Conservation (phyloP, 2,113 vertebrate species). For the Seriola quinqueradiata region DNA sequence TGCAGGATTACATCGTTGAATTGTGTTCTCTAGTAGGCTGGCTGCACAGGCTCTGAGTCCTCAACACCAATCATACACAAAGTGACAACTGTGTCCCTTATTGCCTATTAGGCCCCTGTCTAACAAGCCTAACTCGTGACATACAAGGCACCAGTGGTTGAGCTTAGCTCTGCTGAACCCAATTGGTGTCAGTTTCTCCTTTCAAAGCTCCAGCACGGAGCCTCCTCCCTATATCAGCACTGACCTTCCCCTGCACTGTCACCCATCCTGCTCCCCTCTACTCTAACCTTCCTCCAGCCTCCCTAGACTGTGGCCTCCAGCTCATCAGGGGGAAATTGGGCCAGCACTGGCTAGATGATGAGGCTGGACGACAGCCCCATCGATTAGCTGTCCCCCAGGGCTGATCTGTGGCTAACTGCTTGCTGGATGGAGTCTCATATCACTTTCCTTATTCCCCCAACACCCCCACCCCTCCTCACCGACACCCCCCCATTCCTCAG, state of each 20-base stretch:
- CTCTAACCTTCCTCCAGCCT: constrained; percentile 63
- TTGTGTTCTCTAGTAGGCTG: constrained; percentile 8
- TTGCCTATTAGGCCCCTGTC: constrained; percentile 65
- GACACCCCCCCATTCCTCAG: constrained; percentile 22
- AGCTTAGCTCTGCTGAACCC: constrained; percentile 55
- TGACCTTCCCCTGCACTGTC: constrained; percentile 74
- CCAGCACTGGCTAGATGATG: constrained; percentile 79
- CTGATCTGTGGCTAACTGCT: constrained; percentile 85
- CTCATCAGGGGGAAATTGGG: constrained; percentile 81
- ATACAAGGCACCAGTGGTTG: constrained; percentile 59
- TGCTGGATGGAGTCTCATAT: constrained; percentile 75
- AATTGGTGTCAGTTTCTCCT: constrained; percentile 67
- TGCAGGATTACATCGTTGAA: constrained; percentile 12
- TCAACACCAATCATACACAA: constrained; percentile 65
- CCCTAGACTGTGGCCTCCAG: constrained; percentile 65
- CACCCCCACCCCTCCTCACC: constrained; percentile 26
- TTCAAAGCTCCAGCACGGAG: constrained; percentile 45
- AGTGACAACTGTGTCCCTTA: constrained; percentile 69
- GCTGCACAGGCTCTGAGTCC: constrained; percentile 38
- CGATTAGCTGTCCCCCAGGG: constrained; percentile 86
- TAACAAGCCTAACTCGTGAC: constrained; percentile 66
- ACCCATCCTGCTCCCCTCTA: constrained; percentile 52
- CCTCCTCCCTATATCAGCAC: constrained; percentile 56
- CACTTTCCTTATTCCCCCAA: constrained; percentile 58
- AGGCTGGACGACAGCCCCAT: constrained; percentile 84